Base-by-base conservation (phyloP, 2,888 invertebrate species). In the Heliconius aoede region DNA sequence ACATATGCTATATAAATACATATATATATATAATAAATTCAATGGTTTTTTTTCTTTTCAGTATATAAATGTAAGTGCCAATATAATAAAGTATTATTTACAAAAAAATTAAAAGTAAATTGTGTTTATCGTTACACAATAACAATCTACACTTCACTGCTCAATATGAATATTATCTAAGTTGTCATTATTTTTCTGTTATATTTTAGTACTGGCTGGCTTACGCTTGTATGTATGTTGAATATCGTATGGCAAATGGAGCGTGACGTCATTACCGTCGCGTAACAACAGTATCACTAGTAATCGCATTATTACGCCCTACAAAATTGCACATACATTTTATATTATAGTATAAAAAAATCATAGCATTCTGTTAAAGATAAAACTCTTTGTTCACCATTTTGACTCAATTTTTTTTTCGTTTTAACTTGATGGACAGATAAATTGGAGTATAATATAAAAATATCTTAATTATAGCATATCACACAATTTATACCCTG, bases 241-340 rank as follows among this genome's bases (percentile, higher is more conserved):
- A 80, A 80, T 80, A 80, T 80, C 73, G 58, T 67, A 67, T 26
- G 58, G 77, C 74, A 81, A 81, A 80, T 81, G 77, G 81, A 81
- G 80, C 80, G 79, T 79, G 79, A 78, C 79, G 78, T 80, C 81
- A 79, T 79, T 76, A 76, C 73, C 72, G 72, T 74, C 77, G 76
- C 74, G 78, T 78, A 72, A 80, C 75, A 73, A 75, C 65, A 26
- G 55, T 78, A 78, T 71, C 72, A 74, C 61, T 61, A 26, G 80
- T 80, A 79, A 79, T 75, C 76, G 67, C 73, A 77, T 79, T 79
- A 79, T 81, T 76, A 77, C 75, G 76, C 81, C 79, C 64, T 73
- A 74, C 67, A 76, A 72, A 65, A 65, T 55, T 67, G 72, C 74
- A 80, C 78, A 76, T 73, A 13, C 3, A 3, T 9, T 18, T 61